Evolutionary conservation across 2,888 invertebrate genomes (phyloP).

Genomic region (Athetis lepigone): DNA sequence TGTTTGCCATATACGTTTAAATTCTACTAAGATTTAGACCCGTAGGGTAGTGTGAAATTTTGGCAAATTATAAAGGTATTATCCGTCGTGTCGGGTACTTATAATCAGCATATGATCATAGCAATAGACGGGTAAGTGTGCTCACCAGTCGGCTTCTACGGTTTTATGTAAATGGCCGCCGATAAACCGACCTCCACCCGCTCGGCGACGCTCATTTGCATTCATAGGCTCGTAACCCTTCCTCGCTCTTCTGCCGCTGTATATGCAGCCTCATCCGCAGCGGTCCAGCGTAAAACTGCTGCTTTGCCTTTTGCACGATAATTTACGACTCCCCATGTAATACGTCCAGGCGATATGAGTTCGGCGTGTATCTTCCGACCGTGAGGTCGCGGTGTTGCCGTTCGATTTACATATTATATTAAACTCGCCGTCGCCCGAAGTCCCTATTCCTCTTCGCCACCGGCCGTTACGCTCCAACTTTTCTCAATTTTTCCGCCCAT

Average conservation of each 20-base stretch:
- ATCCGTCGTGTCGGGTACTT: conserved; percentile 75
- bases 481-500: conserved; percentile 90
- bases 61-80: conserved; percentile 57
- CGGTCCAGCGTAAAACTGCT: conserved; percentile 82
- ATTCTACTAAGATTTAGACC: conserved; percentile 50
- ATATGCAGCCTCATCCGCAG: conserved; percentile 80
- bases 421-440: conserved; percentile 82
- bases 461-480: conserved; percentile 90
- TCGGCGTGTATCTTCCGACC: conserved; percentile 81
- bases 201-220: conserved; percentile 88
- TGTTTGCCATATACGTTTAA: conserved; percentile 29
- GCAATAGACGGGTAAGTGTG: conserved; percentile 79
- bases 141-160: conserved; percentile 79
- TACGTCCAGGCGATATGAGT: conserved; percentile 88
- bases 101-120: conserved; percentile 78
- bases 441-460: conserved; percentile 83
- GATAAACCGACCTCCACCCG: conserved; percentile 85
- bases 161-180: conserved; percentile 88
- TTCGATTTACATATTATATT: conserved; percentile 91
- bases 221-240: conserved; percentile 90
- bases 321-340: conserved; percentile 89
- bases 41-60: conserved; percentile 32
- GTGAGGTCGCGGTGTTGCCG: conserved; percentile 85
- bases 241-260: conserved; percentile 82
- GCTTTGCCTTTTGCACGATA: conserved; percentile 86